Conservation (phyloP, 2,113 vertebrate genomes). For the Ptilorrhoa leucosticta region DNA sequence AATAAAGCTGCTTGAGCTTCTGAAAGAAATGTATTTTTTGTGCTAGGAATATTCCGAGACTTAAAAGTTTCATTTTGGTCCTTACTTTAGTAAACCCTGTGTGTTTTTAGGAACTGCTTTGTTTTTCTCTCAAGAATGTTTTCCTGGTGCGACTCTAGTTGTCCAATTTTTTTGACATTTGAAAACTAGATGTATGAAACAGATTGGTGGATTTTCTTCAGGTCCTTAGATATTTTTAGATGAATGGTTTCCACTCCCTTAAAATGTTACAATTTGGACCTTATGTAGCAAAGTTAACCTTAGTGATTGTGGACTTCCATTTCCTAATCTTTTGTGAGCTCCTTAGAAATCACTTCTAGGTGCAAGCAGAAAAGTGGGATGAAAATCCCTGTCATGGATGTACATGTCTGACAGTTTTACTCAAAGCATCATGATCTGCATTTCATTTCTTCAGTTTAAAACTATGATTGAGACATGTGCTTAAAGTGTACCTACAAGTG, state of each 20-base stretch:
- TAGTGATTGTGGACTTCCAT: background rate
- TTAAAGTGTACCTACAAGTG: background rate
- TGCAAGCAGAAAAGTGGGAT: background rate
- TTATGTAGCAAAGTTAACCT: background rate
- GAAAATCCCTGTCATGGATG: background rate
- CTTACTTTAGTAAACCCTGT: background rate
- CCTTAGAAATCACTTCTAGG: background rate
- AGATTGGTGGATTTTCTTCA: background rate
- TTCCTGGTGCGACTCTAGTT: background rate
- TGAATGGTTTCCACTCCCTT: background rate
- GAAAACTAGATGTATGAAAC: background rate
- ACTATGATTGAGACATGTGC: background rate
- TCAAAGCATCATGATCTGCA: background rate
- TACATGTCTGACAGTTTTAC: background rate
- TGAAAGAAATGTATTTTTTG: background rate
- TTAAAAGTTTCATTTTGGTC: background rate
- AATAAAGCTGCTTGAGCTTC: background rate
- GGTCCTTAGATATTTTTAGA: background rate
- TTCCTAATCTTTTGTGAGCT: background rate
- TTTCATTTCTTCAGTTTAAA: background rate
- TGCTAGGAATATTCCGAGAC: background rate
- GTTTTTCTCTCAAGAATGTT: background rate
- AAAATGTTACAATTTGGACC: background rate
- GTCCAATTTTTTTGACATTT: background rate
- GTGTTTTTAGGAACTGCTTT: background rate